phyloP scores from a whole-genome alignment of 2,113 vertebrate genomes.

The Esox niger region DNA sequence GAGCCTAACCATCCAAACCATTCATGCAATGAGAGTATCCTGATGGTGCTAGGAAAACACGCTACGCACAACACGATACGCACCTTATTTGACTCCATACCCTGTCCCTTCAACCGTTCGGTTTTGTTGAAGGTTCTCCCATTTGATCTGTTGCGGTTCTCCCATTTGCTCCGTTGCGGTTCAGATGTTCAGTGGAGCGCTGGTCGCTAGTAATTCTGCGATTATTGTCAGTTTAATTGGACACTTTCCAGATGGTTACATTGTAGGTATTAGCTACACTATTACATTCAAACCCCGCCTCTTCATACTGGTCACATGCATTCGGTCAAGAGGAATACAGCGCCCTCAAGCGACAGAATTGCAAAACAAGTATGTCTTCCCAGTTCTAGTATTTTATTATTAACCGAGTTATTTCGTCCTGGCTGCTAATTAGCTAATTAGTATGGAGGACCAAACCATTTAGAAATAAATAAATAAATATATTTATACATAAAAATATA shows the following conservation, averaged over 20 bases:
- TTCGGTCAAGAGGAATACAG: constrained; percentile 24
- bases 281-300: constrained; percentile 67
- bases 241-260: constrained; percentile 50
- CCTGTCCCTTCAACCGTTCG: constrained; percentile 34
- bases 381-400: too few species aligned
- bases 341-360: constrained; percentile 38
- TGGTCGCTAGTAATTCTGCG: constrained; percentile 20
- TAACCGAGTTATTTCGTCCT: too few species aligned
- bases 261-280: constrained; percentile 59
- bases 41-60: too few species aligned
- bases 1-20: not conserved
- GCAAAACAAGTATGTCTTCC: too few species aligned
- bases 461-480: too few species aligned
- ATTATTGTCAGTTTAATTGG: constrained; percentile 7
- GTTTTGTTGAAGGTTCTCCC: constrained; percentile 18
- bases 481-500: too few species aligned
- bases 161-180: constrained; percentile 42
- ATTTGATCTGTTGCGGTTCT: constrained; percentile 3
- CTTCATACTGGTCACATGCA: constrained; percentile 61
- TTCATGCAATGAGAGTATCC: constrained; percentile 5
- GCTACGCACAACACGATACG: constrained; percentile 36
- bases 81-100: constrained; percentile 60
- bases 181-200: not conserved
- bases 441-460: too few species aligned
- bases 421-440: too few species aligned